phyloP scores from a whole-genome alignment of 1,140 invertebrate genomes.

The Papilio machaon region DNA sequence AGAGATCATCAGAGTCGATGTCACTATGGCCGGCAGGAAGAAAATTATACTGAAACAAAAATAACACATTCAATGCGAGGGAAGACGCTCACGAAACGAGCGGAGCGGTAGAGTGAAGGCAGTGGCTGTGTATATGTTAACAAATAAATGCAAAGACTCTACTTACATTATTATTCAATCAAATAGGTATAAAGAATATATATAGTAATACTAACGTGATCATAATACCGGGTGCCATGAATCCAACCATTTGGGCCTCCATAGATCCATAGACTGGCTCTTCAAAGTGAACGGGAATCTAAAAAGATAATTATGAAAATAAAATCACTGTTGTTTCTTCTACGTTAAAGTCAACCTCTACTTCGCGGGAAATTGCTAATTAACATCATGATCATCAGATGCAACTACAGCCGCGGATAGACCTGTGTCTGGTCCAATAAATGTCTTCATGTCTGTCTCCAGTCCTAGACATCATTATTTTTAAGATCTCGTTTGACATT shows the following conservation, averaged over 20 bases:
- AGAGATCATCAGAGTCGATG: conserved; percentile 90
- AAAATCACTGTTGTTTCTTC: not conserved
- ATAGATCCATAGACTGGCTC: conserved; percentile 87
- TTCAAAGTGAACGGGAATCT: conserved; percentile 85
- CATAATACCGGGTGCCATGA: conserved; percentile 90
- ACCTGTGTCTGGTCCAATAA: no score
- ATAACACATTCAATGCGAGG: not conserved
- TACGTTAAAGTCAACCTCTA: not conserved
- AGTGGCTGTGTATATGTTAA: no score
- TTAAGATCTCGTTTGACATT: no score
- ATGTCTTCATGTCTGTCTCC: no score
- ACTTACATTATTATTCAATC: no score
- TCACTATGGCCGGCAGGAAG: conserved; percentile 90
- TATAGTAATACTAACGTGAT: conserved; percentile 83
- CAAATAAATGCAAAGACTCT: no score
- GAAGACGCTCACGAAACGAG: no score
- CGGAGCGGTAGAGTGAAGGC: no score
- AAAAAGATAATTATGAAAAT: conserved; percentile 28
- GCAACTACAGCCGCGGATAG: no score
- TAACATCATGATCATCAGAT: no score
- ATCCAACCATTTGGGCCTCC: conserved; percentile 86
- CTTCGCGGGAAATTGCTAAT: not conserved
- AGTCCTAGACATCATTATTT: no score
- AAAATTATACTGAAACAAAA: conserved; percentile 85
- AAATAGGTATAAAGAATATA: no score